Percentiles rank a stretch among this genome's conserved stretches.
Evolutionary conservation across 2,888 invertebrate genomes (phyloP).

Genomic region (Zygothrica quintamaculata): DNA sequence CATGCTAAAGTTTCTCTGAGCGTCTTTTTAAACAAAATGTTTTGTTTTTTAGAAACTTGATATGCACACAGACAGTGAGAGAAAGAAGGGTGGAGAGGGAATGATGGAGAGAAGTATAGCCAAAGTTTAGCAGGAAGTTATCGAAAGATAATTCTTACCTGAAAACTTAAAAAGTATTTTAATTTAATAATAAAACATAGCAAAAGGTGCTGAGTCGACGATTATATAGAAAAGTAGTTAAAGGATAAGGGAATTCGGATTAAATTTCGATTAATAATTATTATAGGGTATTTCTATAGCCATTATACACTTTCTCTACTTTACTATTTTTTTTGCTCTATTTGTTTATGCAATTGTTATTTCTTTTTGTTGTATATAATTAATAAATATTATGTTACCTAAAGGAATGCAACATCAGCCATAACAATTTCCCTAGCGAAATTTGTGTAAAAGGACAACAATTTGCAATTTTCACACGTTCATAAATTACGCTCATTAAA

Average conservation of each 20-base stretch:
- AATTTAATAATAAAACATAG: constrained; percentile 6
- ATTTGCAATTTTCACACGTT: constrained; percentile 69
- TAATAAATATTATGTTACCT: constrained; percentile 16
- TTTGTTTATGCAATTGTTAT: not conserved
- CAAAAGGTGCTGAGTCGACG: not conserved
- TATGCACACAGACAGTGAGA: constrained; percentile 29
- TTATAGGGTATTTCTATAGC: too few species aligned
- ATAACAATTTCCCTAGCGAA: not conserved
- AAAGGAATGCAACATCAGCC: constrained; percentile 18
- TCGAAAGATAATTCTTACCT: constrained; percentile 37
- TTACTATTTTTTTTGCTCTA: not conserved
- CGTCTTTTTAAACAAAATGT: constrained; percentile 43
- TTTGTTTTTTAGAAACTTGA: constrained; percentile 50
- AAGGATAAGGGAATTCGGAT: too few species aligned
- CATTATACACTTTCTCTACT: not conserved
- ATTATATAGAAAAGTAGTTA: too few species aligned
- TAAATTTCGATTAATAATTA: too few species aligned
- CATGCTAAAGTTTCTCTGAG: constrained; percentile 45
- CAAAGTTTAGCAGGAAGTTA: constrained; percentile 32
- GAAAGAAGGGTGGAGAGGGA: too few species aligned
- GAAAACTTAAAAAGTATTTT: constrained; percentile 33
- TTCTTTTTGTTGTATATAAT: constrained; percentile 6
- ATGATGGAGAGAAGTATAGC: too few species aligned
- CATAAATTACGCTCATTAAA: constrained; percentile 75
- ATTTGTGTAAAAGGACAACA: constrained; percentile 19